Evolutionary conservation across 2,113 vertebrate genomes (phyloP), one percentile per base, ranked within the genome.

Genomic region (Lucifuga dentata): DNA sequence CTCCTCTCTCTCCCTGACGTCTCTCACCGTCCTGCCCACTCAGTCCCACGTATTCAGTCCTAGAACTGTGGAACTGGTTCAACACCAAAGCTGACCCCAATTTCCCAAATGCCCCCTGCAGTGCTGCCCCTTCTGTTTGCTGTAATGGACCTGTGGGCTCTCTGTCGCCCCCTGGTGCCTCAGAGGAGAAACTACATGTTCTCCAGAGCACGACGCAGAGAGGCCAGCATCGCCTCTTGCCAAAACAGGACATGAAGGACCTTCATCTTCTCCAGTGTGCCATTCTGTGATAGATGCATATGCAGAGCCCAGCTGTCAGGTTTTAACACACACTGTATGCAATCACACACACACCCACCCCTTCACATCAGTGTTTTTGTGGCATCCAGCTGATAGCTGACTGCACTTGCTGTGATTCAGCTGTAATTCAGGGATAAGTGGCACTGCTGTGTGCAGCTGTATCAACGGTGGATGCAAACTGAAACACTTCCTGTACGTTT

Each of bases 21-120:
- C 32, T 39, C 16, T 57, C 26, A 0, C 4, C 21, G 35, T 60
- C 78, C 53, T 19, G 15, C 80, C 77, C 76, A 64, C 59, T 64
- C 33, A 6, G 68, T 76, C n/a, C 69, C 56, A 13, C 41, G 50
- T 73, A 52, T 73, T 67, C 70, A 84, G 51, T 76, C 59, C 68
- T 86, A 76, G 81, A 79, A 87, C 86, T 87, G 73, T 78, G 84
- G 79, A 86, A 86, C 57, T 88, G 70, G 74, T 78, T 83, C 73
- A 84, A 89, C 88, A 91, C 91, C 91, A 92, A 92, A 93, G 91
- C 90, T 84, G 81, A 79, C 73, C 77, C 63, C 49, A 43, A 43
- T 29, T 45, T 29, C 11, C 60, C 21, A 17, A n/a, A 9, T 2
- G 5, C 7, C 5, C 5, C 8, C 7, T 11, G 5, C 32, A 56